Conservation (phyloP, 2,888 invertebrate genomes). For the Troides oblongomaculatus region DNA sequence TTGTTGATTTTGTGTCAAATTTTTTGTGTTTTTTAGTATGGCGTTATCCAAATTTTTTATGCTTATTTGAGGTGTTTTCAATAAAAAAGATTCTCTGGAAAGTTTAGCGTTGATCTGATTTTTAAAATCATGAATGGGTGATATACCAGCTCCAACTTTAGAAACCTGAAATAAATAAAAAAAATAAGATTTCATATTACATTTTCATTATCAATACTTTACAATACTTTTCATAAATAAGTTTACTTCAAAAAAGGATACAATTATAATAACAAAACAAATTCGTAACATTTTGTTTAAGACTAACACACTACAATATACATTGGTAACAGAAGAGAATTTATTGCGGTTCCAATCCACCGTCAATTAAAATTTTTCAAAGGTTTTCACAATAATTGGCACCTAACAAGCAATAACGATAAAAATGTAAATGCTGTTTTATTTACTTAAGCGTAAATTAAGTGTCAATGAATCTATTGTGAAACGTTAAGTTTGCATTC, state of each 20-base stretch:
- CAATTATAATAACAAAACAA: conserved; percentile 10
- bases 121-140: conserved; percentile 66
- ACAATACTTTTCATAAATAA: background rate
- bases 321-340: background rate
- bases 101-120: conserved; percentile 50
- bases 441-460: background rate
- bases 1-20: conserved; percentile 67
- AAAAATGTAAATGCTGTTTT: background rate
- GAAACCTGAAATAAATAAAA: conserved; percentile 45
- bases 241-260: conserved; percentile 16
- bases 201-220: background rate
- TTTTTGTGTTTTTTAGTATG: conserved; percentile 60
- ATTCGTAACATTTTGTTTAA: conserved; percentile 13
- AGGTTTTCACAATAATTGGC: conserved; percentile 18
- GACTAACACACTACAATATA: background rate
- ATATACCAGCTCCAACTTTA: conserved; percentile 55
- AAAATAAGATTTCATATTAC: conserved; percentile 10
- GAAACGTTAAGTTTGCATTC: too few relatives aligned
- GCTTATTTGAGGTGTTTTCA: conserved; percentile 61
- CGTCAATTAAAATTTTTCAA: conserved; percentile 10
- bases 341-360: background rate
- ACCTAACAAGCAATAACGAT: conserved; percentile 15
- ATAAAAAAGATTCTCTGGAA: conserved; percentile 44
- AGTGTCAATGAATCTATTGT: background rate
- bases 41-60: conserved; percentile 64